These are phyloP conservation scores for Salmo trutta DNA, from an alignment of 2,797 vertebrate genomes.

Conservation along the genomic window DNA sequence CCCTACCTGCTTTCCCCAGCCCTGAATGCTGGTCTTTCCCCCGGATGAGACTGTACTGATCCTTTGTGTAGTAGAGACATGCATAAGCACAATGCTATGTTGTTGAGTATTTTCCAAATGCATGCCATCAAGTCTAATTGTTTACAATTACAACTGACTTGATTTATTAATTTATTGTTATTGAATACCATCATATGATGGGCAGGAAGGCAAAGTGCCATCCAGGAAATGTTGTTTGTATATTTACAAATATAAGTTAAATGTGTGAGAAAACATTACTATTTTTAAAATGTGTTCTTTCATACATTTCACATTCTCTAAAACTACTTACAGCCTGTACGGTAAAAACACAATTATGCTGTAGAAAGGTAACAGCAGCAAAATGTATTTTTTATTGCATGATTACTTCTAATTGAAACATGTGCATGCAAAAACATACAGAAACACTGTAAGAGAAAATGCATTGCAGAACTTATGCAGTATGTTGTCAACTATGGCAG, in stretches of 20 bases:
- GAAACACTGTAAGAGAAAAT: not conserved
- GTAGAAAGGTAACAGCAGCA: constrained; percentile 28
- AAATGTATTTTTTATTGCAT: constrained; percentile 35
- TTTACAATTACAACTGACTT: not conserved
- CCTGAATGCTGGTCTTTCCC: constrained; percentile 71
- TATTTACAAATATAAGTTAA: not conserved
- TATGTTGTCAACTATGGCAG: not conserved
- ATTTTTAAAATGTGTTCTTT: not conserved
- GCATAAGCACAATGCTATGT: not conserved
- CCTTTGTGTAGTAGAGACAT: not conserved
- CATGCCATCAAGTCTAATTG: not conserved
- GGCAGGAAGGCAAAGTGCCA: not conserved
- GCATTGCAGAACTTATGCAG: no score
- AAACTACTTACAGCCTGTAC: not conserved
- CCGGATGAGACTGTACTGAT: constrained; percentile 74
- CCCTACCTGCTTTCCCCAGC: constrained; percentile 44
- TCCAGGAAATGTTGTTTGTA: not conserved
- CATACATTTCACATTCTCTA: not conserved
- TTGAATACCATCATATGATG: not conserved
- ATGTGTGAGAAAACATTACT: not conserved
- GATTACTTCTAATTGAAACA: not conserved
- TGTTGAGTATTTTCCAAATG: not conserved
- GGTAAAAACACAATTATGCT: constrained; percentile 36
- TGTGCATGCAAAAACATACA: constrained; percentile 1
- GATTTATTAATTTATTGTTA: not conserved